These are phyloP conservation scores for Nycticryphes semicollaris DNA, from an alignment of 2,113 vertebrate species.

Conservation along the genomic window DNA sequence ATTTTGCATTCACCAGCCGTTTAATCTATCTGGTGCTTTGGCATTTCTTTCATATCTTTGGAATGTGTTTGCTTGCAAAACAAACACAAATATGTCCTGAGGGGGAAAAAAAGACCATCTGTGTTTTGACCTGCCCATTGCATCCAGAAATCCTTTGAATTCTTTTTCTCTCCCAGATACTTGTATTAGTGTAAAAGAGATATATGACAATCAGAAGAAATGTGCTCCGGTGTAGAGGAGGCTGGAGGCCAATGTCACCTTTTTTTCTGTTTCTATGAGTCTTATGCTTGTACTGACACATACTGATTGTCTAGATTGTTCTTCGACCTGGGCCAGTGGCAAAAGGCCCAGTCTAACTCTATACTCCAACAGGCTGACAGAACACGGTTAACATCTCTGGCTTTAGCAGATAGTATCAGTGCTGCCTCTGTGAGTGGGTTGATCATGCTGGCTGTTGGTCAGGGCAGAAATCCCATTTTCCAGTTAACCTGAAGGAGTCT, in stretches of 20 bases:
- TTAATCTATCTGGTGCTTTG: not conserved
- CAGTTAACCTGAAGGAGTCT: not conserved
- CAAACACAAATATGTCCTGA: not conserved
- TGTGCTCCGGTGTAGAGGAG: not conserved
- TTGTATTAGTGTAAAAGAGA: not conserved
- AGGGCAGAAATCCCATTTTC: not conserved
- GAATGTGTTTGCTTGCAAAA: conserved; percentile 13
- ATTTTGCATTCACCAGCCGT: not conserved
- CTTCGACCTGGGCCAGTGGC: not conserved
- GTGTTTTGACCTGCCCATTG: not conserved
- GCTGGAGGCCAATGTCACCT: not conserved
- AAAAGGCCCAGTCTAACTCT: not conserved
- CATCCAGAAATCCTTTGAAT: not conserved
- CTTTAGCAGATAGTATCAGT: not conserved
- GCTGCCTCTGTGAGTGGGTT: accelerated
- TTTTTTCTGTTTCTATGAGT: not conserved
- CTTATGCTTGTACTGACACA: not conserved
- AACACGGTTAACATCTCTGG: not conserved
- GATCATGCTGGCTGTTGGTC: not conserved
- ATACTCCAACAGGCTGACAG: not conserved
- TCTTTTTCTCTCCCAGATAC: not conserved
- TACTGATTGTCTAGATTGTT: not conserved
- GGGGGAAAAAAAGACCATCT: not conserved
- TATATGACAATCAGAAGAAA: not conserved
- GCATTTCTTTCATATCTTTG: conserved; percentile 22